A percentile compares a stretch with the other conserved stretches of the same genome.
Conservation (phyloP, 2,113 vertebrate species). For the Aegotheles bennettii region DNA sequence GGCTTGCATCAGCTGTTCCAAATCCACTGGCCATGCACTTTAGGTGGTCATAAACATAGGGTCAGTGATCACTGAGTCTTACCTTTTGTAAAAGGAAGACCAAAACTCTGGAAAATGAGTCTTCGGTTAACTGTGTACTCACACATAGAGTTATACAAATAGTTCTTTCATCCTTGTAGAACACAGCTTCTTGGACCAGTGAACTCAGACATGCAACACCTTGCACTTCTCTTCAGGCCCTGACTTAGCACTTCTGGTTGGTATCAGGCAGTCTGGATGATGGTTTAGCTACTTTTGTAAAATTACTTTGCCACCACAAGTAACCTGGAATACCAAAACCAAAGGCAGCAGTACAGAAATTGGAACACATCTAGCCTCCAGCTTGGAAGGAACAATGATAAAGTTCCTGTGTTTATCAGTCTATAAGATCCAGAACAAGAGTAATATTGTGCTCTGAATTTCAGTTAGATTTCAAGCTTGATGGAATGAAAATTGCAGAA, state of each 20-base stretch:
- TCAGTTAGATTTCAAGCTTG: background rate
- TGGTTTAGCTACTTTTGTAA: background rate
- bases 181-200: rapidly evolving
- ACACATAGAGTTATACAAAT: rapidly evolving
- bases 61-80: background rate
- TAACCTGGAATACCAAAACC: background rate
- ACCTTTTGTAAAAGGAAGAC: background rate
- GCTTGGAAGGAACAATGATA: background rate
- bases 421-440: background rate
- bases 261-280: background rate
- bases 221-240: background rate
- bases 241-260: background rate
- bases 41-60: background rate
- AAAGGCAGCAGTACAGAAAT: background rate
- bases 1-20: background rate
- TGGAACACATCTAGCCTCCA: background rate
- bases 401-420: background rate
- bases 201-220: background rate
- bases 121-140: background rate
- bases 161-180: background rate
- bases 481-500: background rate
- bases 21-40: background rate
- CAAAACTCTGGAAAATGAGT: background rate
- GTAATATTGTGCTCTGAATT: background rate
- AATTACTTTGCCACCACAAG: background rate